Evolutionary conservation across 1,140 invertebrate genomes (phyloP).

Genomic region (Agrypnia vestita): DNA sequence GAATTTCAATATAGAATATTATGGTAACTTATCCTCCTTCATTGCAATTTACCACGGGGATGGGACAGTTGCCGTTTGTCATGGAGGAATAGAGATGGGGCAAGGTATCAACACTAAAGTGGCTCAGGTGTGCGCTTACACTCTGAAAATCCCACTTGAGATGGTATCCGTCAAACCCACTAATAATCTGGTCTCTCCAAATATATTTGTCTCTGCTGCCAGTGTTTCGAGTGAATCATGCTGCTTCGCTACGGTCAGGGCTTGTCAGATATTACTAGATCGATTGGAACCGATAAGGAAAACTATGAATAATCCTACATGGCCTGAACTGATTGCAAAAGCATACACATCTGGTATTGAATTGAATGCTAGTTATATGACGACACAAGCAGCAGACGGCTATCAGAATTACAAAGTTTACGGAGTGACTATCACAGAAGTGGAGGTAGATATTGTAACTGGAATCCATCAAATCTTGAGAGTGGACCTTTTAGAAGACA

Average conservation of each 20-base stretch:
- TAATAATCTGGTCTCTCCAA: constrained; percentile 77
- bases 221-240: constrained; percentile 73
- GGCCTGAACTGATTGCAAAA: constrained; percentile 75
- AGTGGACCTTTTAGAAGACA: constrained; percentile 85
- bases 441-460: constrained; percentile 85
- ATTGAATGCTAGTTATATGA: constrained; percentile 79
- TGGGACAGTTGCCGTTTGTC: constrained; percentile 83
- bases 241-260: constrained; percentile 77
- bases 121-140: constrained; percentile 82
- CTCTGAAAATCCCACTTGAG: constrained; percentile 80
- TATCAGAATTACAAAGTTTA: constrained; percentile 76
- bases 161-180: constrained; percentile 81
- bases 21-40: constrained; percentile 76
- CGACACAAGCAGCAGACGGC: constrained; percentile 70
- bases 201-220: constrained; percentile 78
- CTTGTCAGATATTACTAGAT: constrained; percentile 77
- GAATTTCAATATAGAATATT: constrained; percentile 76
- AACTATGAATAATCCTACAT: constrained; percentile 73
- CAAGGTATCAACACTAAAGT: constrained; percentile 88
- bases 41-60: constrained; percentile 84
- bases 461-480: constrained; percentile 79
- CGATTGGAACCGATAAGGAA: constrained; percentile 77
- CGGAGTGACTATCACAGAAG: constrained; percentile 77
- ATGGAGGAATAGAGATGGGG: constrained; percentile 89
- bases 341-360: constrained; percentile 75